Percentiles rank a stretch among this genome's conserved stretches.
Conservation (phyloP, 2,888 invertebrate species). For the Toxonevra muliebris region DNA sequence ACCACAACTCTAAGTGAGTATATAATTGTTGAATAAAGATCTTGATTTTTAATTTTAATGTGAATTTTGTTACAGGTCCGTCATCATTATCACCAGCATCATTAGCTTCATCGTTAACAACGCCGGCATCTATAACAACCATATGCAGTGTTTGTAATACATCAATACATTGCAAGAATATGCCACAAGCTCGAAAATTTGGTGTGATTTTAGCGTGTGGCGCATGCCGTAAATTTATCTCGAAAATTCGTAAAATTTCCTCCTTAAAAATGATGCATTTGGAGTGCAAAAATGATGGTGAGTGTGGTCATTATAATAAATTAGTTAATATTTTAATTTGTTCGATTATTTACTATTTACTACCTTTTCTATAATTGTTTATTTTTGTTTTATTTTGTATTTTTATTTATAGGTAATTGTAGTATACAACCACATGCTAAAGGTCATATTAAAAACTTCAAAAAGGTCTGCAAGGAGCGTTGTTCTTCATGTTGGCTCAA, state of each 20-base stretch:
- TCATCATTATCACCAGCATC: conserved; percentile 21
- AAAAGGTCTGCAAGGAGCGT: conserved; percentile 76
- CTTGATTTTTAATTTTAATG: no score
- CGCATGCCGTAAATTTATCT: conserved; percentile 86
- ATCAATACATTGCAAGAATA: conserved; percentile 78
- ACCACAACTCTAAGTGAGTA: no score
- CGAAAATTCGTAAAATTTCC: conserved; percentile 69
- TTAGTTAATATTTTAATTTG: no score
- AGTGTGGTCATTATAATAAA: conserved; percentile 28
- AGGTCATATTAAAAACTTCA: conserved; percentile 68
- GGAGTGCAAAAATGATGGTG: conserved; percentile 60
- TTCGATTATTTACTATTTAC: no score
- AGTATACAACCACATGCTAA: conserved; percentile 76
- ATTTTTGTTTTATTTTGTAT: no score
- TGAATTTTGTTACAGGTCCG: conserved; percentile 10
- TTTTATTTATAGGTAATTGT: conserved; percentile 69
- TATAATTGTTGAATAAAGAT: no score
- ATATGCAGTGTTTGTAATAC: conserved; percentile 82
- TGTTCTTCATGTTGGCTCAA: conserved; percentile 90
- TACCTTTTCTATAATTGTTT: no score
- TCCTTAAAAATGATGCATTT: conserved; percentile 64
- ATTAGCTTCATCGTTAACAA: neutral
- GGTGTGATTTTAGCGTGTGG: conserved; percentile 83
- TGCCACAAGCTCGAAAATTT: conserved; percentile 83
- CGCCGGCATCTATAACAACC: conserved; percentile 9